Evolutionary conservation across 2,888 invertebrate species (phyloP).

Genomic region (Euclidia mi): DNA sequence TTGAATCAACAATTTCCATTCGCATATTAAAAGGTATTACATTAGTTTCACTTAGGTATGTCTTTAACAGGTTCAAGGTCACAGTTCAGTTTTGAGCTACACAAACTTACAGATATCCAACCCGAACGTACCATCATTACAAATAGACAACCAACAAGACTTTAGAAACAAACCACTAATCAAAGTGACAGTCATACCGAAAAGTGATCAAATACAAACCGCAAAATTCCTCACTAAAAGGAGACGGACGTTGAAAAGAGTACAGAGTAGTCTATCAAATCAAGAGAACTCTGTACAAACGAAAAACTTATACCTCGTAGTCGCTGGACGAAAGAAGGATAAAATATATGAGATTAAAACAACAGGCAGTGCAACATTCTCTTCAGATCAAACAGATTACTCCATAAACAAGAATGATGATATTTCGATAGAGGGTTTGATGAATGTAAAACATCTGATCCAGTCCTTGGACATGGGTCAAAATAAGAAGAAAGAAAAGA

Average conservation of each 20-base stretch:
- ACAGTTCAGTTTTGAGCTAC: constrained; percentile 56
- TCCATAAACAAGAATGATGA: constrained; percentile 60
- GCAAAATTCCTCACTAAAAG: constrained; percentile 53
- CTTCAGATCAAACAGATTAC: constrained; percentile 40
- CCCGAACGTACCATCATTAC: constrained; percentile 18
- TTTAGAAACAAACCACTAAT: constrained; percentile 64
- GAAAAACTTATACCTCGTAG: constrained; percentile 66
- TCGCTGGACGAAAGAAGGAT: constrained; percentile 64
- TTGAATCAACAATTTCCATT: too few species aligned
- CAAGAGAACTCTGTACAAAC: constrained; percentile 67
- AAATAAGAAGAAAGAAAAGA: constrained; percentile 57
- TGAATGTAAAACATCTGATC: constrained; percentile 62
- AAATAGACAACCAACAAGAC: neutral
- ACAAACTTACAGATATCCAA: constrained; percentile 40
- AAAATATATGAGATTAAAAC: constrained; percentile 73
- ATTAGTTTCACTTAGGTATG: neutral
- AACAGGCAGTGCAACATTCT: constrained; percentile 68
- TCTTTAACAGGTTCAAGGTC: constrained; percentile 58
- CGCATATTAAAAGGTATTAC: neutral
- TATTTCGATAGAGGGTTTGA: constrained; percentile 52
- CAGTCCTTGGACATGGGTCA: constrained; percentile 73
- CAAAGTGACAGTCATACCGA: constrained; percentile 75
- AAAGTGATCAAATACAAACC: constrained; percentile 53
- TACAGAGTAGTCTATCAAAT: constrained; percentile 66
- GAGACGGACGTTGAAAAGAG: constrained; percentile 49